These are phyloP conservation scores for Myotis planiceps DNA, from an alignment of 2,797 vertebrate species.

Conservation along the genomic window DNA sequence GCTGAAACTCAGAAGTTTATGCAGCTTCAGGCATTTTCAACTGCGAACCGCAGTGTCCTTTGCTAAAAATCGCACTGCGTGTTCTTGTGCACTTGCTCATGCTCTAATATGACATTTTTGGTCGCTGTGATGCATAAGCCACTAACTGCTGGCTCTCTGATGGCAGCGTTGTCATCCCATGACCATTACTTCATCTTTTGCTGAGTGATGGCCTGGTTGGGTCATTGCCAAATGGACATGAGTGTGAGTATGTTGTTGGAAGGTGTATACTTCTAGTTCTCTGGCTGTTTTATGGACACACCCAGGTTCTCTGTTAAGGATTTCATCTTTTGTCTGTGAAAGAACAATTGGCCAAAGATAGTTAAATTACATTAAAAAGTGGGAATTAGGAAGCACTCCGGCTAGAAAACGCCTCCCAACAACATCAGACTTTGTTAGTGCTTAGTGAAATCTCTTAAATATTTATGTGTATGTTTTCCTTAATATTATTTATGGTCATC, in stretches of 20 bases:
- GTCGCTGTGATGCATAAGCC: background rate
- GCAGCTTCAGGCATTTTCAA: constrained; percentile 52
- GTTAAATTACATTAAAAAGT: background rate
- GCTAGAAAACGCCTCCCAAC: constrained; percentile 47
- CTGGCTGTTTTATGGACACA: background rate
- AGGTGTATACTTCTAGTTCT: constrained; percentile 1
- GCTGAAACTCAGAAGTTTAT: constrained; percentile 11
- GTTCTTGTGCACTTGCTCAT: constrained; percentile 8
- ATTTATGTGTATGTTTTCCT: constrained; percentile 22
- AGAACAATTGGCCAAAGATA: constrained; percentile 38
- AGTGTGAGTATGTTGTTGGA: constrained; percentile 49
- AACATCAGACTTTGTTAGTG: constrained; percentile 30
- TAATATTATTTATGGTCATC: constrained; percentile 31
- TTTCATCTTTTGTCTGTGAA: background rate
- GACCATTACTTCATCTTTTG: constrained; percentile 26
- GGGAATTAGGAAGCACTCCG: background rate
- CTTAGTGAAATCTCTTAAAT: constrained; percentile 13
- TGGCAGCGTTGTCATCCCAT: background rate
- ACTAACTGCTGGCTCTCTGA: background rate
- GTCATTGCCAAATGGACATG: constrained; percentile 11
- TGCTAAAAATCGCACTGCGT: constrained; percentile 52
- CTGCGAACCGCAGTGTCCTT: constrained; percentile 39
- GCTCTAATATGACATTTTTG: background rate
- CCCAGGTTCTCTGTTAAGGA: constrained; percentile 19
- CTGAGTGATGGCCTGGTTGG: background rate